Base-by-base conservation (phyloP, 2,797 vertebrate species). In the Heterohyrax brucei region DNA sequence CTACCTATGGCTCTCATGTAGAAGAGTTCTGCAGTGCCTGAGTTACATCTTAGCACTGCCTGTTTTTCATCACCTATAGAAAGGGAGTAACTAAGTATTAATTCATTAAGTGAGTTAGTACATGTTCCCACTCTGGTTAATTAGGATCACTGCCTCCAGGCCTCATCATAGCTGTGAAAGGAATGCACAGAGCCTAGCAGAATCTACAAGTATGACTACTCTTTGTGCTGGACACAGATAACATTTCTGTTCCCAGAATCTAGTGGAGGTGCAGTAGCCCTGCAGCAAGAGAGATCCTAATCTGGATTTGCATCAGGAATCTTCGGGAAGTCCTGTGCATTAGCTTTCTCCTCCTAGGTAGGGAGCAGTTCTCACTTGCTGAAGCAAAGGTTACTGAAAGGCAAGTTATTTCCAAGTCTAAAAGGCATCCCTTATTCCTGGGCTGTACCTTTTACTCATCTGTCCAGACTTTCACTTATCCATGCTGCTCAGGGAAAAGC, bases 61-160 rank as follows among this genome's bases (percentile, higher is more conserved):
- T 64, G 30, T 84, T 84, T 89, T 86, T 62, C 39, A 46, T 88
- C 48, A 75, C 62, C 24, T 44, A 18, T 48, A 94, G 62, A 61
- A 87, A 89, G 39, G 22, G n/a, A 7, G 16, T 93, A 85, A 89
- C 77, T 79, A 44, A 44, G 30, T 80, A 76, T 68, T 87, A 86
- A 89, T 39, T 94, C 53, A 61, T 62, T 94, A 87, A 92, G 21
- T 62, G 28, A 82, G 21, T 85, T 90, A 46, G 39, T 92, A 53
- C 9, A n/a, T 3, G 9, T 59, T 82, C 30, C 85, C 18, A 48
- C 33, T 84, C 39, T 73, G 72, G 39, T 87, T 79, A n/a, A 30
- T 68, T 77, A 78, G 3, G 13, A 28, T 3, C n/a, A 10, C 39
- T 95, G 50, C 48, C 78, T 82, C 39, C 33, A 75, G 92, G 87